Evolutionary conservation across 2,113 vertebrate genomes (phyloP).

Genomic region (Sinocyclocheilus anshuiensis): DNA sequence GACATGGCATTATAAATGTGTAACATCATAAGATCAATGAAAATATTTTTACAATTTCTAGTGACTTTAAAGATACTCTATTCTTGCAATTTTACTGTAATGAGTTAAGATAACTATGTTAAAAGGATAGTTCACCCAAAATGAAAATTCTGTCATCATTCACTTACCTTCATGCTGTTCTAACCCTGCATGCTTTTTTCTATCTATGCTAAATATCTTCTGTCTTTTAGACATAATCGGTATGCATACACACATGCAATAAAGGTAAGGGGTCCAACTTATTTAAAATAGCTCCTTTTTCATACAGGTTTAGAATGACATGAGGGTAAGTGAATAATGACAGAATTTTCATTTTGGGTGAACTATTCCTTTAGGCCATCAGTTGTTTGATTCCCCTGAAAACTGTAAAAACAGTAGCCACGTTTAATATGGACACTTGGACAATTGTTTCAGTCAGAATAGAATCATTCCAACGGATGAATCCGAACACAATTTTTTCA

Average conservation of each 20-base stretch:
- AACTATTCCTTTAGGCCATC: too few species aligned
- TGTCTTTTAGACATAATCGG: too few species aligned
- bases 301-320: too few species aligned
- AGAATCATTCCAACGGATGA: not conserved
- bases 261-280: too few species aligned
- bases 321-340: too few species aligned
- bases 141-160: not conserved
- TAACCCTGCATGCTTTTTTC: not conserved
- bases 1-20: not conserved
- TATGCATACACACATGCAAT: too few species aligned
- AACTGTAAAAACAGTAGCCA: not conserved
- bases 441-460: not conserved
- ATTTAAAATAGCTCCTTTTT: too few species aligned
- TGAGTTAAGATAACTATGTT: not conserved
- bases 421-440: not conserved
- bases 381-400: not conserved
- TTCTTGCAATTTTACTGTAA: not conserved
- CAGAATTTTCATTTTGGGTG: too few species aligned
- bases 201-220: not conserved
- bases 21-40: not conserved
- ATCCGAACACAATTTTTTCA: not conserved
- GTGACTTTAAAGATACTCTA: not conserved
- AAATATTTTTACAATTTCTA: not conserved
- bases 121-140: not conserved
- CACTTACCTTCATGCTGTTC: not conserved